These are phyloP conservation scores for Linnaemya tessellans DNA, from an alignment of 2,888 invertebrate genomes.

Conservation along the genomic window DNA sequence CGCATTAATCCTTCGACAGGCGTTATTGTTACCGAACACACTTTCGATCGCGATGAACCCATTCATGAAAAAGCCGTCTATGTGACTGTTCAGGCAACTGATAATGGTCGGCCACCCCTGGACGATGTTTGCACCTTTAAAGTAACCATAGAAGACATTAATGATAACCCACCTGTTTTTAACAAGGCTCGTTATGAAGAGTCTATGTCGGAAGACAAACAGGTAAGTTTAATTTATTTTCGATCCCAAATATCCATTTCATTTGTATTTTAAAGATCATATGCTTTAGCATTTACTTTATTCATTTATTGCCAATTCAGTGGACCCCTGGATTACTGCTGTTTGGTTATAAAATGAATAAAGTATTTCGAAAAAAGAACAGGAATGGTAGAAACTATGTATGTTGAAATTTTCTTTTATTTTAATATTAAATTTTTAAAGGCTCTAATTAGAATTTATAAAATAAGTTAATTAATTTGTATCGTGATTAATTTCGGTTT, in stretches of 20 bases:
- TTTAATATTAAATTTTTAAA: too few relatives aligned
- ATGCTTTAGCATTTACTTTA: background rate
- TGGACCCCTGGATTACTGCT: constrained; percentile 81
- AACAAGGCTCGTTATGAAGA: constrained; percentile 86
- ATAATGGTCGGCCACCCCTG: constrained; percentile 94
- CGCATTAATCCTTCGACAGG: constrained; percentile 91
- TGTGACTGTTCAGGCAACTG: constrained; percentile 94
- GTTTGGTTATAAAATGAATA: constrained; percentile 72
- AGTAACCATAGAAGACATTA: constrained; percentile 94
- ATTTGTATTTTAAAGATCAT: background rate
- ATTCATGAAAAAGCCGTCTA: constrained; percentile 91
- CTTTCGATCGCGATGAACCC: constrained; percentile 96
- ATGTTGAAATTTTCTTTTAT: too few relatives aligned
- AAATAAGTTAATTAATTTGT: too few relatives aligned
- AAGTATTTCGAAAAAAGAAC: background rate
- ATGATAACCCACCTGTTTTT: constrained; percentile 89
- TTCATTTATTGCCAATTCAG: constrained; percentile 74
- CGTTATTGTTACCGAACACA: constrained; percentile 89
- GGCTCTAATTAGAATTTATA: too few relatives aligned
- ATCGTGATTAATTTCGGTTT: too few relatives aligned
- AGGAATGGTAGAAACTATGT: too few relatives aligned
- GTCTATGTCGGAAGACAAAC: constrained; percentile 92
- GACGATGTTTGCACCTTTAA: constrained; percentile 97
- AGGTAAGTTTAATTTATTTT: constrained; percentile 82
- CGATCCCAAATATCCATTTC: background rate